These are phyloP conservation scores for Colinus virginianus DNA, from an alignment of 2,113 vertebrate genomes.

Conservation along the genomic window DNA sequence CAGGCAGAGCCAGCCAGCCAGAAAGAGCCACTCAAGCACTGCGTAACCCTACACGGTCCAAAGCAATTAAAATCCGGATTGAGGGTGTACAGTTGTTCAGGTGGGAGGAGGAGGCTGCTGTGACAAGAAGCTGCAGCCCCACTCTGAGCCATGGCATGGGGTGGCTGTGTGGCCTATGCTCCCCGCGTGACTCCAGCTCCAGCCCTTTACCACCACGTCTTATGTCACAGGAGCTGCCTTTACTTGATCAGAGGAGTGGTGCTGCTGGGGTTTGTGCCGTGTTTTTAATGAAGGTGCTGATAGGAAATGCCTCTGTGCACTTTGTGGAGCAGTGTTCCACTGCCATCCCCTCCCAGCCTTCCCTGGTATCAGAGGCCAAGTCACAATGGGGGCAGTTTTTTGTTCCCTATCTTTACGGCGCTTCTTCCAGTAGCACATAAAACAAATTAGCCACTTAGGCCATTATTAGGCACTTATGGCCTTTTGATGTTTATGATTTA, in stretches of 20 bases:
- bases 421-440: slow-evolving; percentile 70
- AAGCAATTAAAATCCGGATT: neutral
- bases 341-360: slow-evolving; percentile 23
- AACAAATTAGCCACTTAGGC: slow-evolving; percentile 76
- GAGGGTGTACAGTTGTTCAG: neutral
- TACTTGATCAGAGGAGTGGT: neutral
- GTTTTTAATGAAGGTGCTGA: neutral
- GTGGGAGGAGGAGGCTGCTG: neutral
- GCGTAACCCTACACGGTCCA: neutral
- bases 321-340: neutral
- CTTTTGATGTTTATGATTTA: slow-evolving; percentile 76
- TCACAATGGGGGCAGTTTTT: slow-evolving; percentile 37
- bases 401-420: slow-evolving; percentile 23
- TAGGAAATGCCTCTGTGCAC: neutral
- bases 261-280: neutral
- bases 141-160: fast-evolving
- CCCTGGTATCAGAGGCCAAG: slow-evolving; percentile 30
- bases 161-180: fast-evolving
- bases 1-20: slow-evolving; percentile 14
- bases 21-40: neutral
- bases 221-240: neutral
- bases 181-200: fast-evolving
- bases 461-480: slow-evolving; percentile 73
- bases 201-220: fast-evolving
- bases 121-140: fast-evolving